Evolutionary conservation across 2,797 vertebrate species (phyloP).

Genomic region (Bucorvus abyssinicus): DNA sequence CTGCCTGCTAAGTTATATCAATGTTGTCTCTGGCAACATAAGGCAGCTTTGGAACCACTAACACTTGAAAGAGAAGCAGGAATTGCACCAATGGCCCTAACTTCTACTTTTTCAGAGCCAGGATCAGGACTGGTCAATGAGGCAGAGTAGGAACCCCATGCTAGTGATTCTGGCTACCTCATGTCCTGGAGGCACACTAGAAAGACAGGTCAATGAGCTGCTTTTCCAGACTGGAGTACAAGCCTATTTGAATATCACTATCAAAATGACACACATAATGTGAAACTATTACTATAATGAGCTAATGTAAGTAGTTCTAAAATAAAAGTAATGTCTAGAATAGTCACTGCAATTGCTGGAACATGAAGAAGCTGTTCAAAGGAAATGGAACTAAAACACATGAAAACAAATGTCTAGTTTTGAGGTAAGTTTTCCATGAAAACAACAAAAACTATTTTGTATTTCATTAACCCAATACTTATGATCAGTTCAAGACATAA

Average conservation of each 20-base stretch:
- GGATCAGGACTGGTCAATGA: background rate
- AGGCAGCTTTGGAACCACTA: background rate
- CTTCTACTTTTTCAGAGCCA: background rate
- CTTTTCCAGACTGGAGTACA: background rate
- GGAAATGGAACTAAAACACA: background rate
- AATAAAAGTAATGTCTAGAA: background rate
- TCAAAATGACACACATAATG: fast-evolving
- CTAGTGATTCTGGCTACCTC: background rate
- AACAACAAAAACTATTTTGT: background rate
- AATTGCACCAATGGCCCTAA: background rate
- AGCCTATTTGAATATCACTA: background rate
- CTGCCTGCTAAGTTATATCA: background rate
- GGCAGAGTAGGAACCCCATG: background rate
- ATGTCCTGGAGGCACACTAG: background rate
- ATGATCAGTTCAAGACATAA: background rate
- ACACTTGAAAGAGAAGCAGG: background rate
- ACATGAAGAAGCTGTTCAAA: background rate
- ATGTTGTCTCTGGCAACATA: background rate
- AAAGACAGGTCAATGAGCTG: background rate
- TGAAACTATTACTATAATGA: background rate
- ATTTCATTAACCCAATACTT: background rate
- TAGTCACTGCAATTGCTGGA: background rate
- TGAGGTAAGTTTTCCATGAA: background rate
- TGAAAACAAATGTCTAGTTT: background rate
- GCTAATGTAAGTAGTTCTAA: background rate